Base-by-base conservation (phyloP, 2,797 vertebrate genomes). In the Nannoperca australis region DNA sequence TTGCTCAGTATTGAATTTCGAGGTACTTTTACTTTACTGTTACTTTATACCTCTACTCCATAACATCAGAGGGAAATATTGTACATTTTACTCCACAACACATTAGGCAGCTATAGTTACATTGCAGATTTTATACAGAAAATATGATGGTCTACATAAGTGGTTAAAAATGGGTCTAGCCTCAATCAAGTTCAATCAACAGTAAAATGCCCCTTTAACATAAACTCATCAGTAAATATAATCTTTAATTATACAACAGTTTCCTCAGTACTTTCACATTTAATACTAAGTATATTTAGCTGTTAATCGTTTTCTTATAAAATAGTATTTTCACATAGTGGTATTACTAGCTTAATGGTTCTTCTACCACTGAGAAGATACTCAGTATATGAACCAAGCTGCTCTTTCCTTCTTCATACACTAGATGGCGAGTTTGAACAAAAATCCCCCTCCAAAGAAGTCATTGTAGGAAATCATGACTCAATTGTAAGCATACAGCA, bases 391-490 rank as follows among this genome's bases (percentile, higher is more conserved):
- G 36, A 27, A 27, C 9, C 18, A 3, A 17, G 24, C 4, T 40
- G 2, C 22, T 38, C 11, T 69, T 44, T 71, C n/a, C 10, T 22
- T 50, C 45, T 63, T 65, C 22, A 2, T n/a, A 81, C 92, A 91
- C 87, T 89, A 92, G 92, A 60, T 77, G 92, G 92, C 81, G 70
- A 76, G 51, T 76, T 85, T 85, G 70, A 34, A 70, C 83, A 76
- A 54, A 85, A 69, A 24, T 10, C 32, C 49, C n/a, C 44, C 15
- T 27, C 24, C 17, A 10, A 51, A 24, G 4, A 8, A 13, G 40
- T 81, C 12, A 36, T n/a, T 44, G 34, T 51, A 58, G 45, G 34
- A 70, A 60, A 81, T 38, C 17, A 24, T 58, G 40, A 85, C 70
- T 67, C 71, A 67, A 74, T 70, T 63, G 60, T 65, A 56, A 54